These are phyloP conservation scores for Pipistrellus kuhlii DNA, from an alignment of 2,797 vertebrate species.

Conservation along the genomic window DNA sequence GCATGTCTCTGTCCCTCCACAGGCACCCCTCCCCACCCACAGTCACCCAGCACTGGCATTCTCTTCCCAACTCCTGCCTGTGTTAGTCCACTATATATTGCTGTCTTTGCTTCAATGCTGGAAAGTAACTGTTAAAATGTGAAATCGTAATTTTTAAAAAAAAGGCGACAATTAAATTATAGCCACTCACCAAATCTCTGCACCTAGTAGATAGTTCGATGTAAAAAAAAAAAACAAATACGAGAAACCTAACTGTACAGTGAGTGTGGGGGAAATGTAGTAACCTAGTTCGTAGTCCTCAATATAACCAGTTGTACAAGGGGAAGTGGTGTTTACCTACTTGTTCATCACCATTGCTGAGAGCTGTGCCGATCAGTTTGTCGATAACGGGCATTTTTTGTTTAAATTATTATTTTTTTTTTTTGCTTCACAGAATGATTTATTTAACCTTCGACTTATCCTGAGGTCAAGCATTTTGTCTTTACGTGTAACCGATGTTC, in stretches of 20 bases:
- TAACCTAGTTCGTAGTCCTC: constrained; percentile 82
- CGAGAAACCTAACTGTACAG: constrained; percentile 82
- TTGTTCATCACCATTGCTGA: constrained; percentile 79
- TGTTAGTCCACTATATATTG: constrained; percentile 84
- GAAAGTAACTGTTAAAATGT: constrained; percentile 87
- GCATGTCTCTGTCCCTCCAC: constrained; percentile 72
- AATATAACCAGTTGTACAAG: constrained; percentile 71
- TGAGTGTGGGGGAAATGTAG: constrained; percentile 79
- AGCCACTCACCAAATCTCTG: constrained; percentile 87
- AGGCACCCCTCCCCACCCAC: neutral
- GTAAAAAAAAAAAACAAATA: constrained; percentile 79
- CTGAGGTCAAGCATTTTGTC: constrained; percentile 74
- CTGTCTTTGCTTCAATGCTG: constrained; percentile 86
- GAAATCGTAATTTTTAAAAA: constrained; percentile 85
- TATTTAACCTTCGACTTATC: constrained; percentile 64
- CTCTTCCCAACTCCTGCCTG: constrained; percentile 83
- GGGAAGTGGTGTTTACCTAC: constrained; percentile 80
- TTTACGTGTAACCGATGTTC: constrained; percentile 85
- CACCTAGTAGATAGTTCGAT: constrained; percentile 88
- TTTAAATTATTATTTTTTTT: constrained; percentile 42
- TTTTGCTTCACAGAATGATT: constrained; percentile 64
- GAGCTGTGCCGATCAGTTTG: constrained; percentile 74
- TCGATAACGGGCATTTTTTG: constrained; percentile 75
- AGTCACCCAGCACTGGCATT: neutral
- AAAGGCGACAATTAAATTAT: constrained; percentile 84